Percentiles rank a stretch among this genome's conserved stretches.
Evolutionary conservation across 1,140 invertebrate genomes (phyloP).

Genomic region (Melanaphis sacchari): DNA sequence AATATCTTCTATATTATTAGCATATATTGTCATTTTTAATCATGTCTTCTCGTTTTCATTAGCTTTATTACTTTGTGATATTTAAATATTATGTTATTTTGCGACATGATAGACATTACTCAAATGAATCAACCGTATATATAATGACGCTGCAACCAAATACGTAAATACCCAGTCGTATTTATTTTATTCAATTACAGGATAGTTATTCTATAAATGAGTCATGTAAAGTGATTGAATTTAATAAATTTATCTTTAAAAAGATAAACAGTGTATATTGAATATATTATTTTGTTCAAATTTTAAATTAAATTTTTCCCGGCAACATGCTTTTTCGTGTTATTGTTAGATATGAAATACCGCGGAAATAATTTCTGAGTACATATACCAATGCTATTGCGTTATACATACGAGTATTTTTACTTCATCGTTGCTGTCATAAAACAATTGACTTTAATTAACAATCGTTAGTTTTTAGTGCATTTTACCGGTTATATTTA

Average conservation of each 20-base stretch:
- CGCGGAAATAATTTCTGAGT: slow-evolving; percentile 5
- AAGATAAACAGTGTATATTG: background rate
- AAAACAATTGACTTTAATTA: background rate
- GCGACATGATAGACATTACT: background rate
- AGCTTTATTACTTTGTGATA: too few species aligned
- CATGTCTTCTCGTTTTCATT: background rate
- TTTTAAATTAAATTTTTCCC: background rate
- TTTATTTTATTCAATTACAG: background rate
- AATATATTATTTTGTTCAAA: background rate
- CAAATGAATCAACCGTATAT: background rate
- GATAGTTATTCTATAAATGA: background rate
- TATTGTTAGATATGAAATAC: background rate
- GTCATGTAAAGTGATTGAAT: background rate
- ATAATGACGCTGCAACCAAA: background rate
- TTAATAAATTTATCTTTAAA: background rate
- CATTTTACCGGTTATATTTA: background rate
- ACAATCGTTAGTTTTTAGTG: background rate
- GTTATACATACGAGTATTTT: background rate
- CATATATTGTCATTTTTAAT: background rate
- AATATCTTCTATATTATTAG: background rate
- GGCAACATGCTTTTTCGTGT: background rate
- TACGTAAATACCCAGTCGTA: background rate
- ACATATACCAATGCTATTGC: background rate
- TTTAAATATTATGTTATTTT: background rate
- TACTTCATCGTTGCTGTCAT: background rate